These are phyloP conservation scores for Argya squamiceps DNA, from an alignment of 2,797 vertebrate genomes.

Conservation along the genomic window DNA sequence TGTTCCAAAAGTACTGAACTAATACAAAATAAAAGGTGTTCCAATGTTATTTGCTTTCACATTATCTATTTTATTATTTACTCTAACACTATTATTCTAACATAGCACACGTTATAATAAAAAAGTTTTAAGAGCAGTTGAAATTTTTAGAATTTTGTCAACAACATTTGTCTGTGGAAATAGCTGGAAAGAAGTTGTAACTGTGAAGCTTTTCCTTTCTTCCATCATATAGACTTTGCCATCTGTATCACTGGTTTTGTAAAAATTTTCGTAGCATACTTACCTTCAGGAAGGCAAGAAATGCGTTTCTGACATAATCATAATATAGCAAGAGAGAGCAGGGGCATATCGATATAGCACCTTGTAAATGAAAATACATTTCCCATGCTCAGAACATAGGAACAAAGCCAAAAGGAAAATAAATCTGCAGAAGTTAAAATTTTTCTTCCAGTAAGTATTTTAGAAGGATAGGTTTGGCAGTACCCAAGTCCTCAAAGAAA, in stretches of 20 bases:
- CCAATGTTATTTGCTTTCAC: neutral
- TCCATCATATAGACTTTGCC: neutral
- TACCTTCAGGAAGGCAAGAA: neutral
- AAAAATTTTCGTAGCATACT: neutral
- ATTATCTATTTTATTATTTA: neutral
- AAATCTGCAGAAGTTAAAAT: neutral
- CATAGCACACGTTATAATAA: neutral
- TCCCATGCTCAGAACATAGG: neutral
- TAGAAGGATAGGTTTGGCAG: neutral
- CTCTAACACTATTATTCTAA: neutral
- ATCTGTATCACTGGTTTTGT: neutral
- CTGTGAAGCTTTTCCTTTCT: neutral
- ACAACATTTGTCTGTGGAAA: neutral
- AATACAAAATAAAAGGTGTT: neutral
- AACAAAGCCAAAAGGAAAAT: neutral
- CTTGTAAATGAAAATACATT: neutral
- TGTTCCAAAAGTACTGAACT: neutral
- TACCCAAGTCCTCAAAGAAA: neutral
- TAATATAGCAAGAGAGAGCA: neutral
- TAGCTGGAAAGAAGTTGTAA: neutral
- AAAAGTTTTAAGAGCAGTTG: neutral
- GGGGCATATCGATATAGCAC: neutral
- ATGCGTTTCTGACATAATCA: neutral
- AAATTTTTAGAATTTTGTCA: neutral
- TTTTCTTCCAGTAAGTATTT: neutral